These are phyloP conservation scores for Arenaria interpres DNA, from an alignment of 2,113 vertebrate genomes.

Conservation along the genomic window DNA sequence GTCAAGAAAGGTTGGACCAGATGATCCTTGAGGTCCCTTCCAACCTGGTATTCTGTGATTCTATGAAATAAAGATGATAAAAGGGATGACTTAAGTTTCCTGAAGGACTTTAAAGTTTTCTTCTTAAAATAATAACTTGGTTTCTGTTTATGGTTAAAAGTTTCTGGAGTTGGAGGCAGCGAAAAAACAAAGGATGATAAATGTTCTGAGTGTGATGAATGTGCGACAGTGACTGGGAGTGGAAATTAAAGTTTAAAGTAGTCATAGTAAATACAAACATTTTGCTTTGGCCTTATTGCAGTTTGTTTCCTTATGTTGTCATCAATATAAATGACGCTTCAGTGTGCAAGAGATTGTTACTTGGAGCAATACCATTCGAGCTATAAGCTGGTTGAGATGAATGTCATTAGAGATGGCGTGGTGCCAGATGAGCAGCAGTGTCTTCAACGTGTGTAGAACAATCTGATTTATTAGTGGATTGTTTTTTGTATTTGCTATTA, in stretches of 20 bases:
- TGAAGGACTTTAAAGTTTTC: background rate
- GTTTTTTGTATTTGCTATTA: constrained; percentile 57
- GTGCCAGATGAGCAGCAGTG: background rate
- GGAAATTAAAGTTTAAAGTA: background rate
- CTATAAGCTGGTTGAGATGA: background rate
- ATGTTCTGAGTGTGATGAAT: background rate
- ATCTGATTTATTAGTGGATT: constrained; percentile 48
- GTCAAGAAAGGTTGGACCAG: background rate
- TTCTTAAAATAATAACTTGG: background rate
- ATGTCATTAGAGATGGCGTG: background rate
- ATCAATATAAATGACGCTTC: background rate
- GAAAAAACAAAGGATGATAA: background rate
- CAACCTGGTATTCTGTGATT: background rate
- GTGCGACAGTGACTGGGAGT: background rate
- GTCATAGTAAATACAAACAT: background rate
- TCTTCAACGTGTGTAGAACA: constrained; percentile 7
- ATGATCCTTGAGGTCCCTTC: background rate
- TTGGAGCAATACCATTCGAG: rapidly evolving
- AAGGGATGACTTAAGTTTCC: background rate
- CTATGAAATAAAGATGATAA: background rate
- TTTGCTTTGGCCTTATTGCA: background rate
- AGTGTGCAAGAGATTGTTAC: background rate
- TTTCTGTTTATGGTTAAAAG: background rate
- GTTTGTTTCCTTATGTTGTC: background rate
- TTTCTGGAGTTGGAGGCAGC: background rate